Evolutionary conservation across 1,140 invertebrate genomes (phyloP), one percentile per base, ranked within the genome.

Genomic region (Phocides pigmalion): DNA sequence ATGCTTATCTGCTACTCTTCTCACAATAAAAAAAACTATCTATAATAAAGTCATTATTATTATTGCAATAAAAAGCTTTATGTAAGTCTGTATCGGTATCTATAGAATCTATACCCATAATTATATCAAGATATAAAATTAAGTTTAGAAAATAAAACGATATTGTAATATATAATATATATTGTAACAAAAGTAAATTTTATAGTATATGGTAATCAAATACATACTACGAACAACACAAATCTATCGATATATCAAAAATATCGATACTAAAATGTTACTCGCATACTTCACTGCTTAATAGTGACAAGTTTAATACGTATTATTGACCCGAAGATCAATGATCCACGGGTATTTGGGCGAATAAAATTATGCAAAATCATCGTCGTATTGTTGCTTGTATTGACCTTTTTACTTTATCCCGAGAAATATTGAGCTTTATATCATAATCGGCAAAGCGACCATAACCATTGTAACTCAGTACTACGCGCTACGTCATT

Each of bases 321-420:
- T 70, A 87, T 86, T 87, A 89, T 90, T 84, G 84, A 82, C 72
- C 79, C 72, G 64, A 87, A 89, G 87, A 90, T 86, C 77, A 89
- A 90, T 89, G 87, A 89, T 89, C 76, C 66, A 87, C 74, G 82
- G 76, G 35, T 86, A 88, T 88, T 89, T 84, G 68, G 83, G 85
- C 85, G 83, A 87, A 89, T 89, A 87, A 87, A 87, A 89, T 87
- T 87, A 89, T 90, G 87, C 87, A 85, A 84, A 85, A 85, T 90
- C 87, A 90, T 87, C 79, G 76, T 70, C 3, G 16, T 62, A 84
- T 88, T 90, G 84, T 87, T 41, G 51, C 19, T 61, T 12, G 61
- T 81, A 78, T 85, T 87, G 81, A 81, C 83, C 84, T 75, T 85
- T 87, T 87, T 84, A 79, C 72, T 77, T 73, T 76, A 65, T 73